Evolutionary conservation across 1,140 invertebrate genomes (phyloP).

Genomic region (Zaprionus kolodkinae): DNA sequence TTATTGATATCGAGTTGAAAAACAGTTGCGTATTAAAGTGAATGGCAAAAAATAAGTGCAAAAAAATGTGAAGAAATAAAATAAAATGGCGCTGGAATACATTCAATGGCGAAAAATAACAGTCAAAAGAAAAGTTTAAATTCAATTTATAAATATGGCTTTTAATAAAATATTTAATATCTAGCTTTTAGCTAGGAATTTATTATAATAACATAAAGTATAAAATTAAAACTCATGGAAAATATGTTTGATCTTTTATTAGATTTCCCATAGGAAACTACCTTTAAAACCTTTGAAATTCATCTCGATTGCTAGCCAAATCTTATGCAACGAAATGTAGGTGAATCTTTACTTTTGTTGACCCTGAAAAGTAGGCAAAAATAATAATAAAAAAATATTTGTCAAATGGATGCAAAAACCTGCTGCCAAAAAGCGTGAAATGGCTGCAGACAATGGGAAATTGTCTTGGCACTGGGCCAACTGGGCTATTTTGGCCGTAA

Average conservation of each 20-base stretch:
- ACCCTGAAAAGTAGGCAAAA: conserved; percentile 67
- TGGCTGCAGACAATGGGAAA: neutral
- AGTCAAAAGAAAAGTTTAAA: neutral
- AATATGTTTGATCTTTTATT: no score
- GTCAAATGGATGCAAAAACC: conserved; percentile 20
- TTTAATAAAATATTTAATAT: no score
- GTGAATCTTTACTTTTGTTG: neutral
- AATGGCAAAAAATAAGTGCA: neutral
- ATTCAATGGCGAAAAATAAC: neutral
- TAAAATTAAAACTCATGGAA: no score
- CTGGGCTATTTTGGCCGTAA: conserved; percentile 59
- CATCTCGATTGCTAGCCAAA: neutral
- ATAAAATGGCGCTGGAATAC: no score
- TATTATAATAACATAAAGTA: no score
- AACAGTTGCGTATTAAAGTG: conserved; percentile 14
- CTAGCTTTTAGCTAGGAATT: no score
- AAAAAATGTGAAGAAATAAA: neutral
- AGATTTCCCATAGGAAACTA: no score
- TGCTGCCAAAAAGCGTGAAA: conserved; percentile 14
- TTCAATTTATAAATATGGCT: neutral
- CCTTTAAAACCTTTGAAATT: no score
- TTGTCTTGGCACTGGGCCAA: conserved; percentile 63
- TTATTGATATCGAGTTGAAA: conserved; percentile 54
- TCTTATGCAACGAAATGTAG: neutral
- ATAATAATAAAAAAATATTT: conserved; percentile 15